Conservation (phyloP, 2,113 vertebrate genomes). For the Uria aalge region DNA sequence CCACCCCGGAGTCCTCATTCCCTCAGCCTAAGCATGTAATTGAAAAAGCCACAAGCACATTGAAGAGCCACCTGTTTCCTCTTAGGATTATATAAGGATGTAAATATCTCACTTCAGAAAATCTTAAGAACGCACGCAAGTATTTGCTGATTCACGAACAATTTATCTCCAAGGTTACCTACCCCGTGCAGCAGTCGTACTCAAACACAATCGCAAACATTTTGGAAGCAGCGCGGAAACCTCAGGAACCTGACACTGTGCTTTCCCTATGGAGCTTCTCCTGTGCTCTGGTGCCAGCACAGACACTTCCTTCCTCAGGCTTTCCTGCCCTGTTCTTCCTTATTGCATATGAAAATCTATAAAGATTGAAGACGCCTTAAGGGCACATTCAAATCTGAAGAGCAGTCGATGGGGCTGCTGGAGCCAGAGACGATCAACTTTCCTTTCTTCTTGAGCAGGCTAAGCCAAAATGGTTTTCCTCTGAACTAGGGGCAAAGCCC, state of each 20-base stretch:
- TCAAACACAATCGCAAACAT: not conserved
- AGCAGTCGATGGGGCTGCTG: not conserved
- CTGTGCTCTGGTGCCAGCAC: not conserved
- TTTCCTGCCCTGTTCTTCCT: not conserved
- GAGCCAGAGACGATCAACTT: not conserved
- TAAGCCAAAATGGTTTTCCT: not conserved
- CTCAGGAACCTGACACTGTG: not conserved
- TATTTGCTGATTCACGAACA: conserved; percentile 34
- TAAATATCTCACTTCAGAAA: not conserved
- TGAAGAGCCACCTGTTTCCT: conserved; percentile 15
- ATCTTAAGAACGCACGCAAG: not conserved
- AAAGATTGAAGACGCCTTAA: not conserved
- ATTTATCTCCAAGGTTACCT: conserved; percentile 27
- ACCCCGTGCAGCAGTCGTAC: not conserved
- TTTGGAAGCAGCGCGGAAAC: not conserved
- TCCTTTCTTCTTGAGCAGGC: not conserved
- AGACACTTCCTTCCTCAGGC: not conserved
- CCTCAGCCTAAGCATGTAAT: not conserved
- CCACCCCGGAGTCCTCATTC: not conserved
- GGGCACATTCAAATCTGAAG: not conserved
- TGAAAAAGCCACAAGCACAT: conserved; percentile 1
- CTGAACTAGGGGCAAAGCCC: not conserved
- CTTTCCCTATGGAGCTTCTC: not conserved
- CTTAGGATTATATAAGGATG: not conserved
- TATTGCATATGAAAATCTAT: not conserved